Percentiles rank a stretch among this genome's conserved stretches.
phyloP scores from a whole-genome alignment of 2,888 invertebrate species.

The Amphipoea oculea region DNA sequence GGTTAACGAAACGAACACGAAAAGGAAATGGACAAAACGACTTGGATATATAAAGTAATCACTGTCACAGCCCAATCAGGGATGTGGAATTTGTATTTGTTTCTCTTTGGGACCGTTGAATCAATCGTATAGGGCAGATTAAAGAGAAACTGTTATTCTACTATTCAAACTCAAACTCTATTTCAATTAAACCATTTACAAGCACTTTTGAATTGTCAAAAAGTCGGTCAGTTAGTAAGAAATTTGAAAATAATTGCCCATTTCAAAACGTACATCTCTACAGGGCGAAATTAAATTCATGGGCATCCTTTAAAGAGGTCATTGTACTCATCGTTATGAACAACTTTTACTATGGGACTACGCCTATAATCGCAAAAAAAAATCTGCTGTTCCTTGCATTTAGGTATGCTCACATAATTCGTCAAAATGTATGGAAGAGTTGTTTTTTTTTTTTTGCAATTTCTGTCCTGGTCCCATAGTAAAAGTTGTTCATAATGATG shows the following conservation, averaged over 20 bases:
- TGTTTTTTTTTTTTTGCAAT: no score
- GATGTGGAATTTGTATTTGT: slow-evolving; percentile 25
- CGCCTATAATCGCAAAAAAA: no score
- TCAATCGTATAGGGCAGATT: background rate
- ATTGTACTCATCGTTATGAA: no score
- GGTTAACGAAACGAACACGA: slow-evolving; percentile 47
- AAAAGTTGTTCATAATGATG: no score
- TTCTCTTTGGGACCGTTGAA: slow-evolving; percentile 4
- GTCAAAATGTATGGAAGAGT: no score
- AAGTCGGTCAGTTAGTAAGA: background rate
- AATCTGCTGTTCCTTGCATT: no score
- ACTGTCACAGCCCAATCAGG: slow-evolving; percentile 34
- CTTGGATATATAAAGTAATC: slow-evolving; percentile 22
- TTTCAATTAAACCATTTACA: background rate
- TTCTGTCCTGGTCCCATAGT: no score
- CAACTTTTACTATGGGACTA: no score
- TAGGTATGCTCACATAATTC: no score
- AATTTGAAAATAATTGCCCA: background rate
- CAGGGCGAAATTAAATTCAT: no score
- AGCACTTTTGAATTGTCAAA: background rate
- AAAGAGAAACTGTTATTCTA: background rate
- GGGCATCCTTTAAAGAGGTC: no score
- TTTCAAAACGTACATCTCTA: background rate
- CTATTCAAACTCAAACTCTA: background rate
- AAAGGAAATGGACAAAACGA: slow-evolving; percentile 31